These are phyloP conservation scores for Epinotia ramella DNA, from an alignment of 2,888 invertebrate species.

Conservation along the genomic window DNA sequence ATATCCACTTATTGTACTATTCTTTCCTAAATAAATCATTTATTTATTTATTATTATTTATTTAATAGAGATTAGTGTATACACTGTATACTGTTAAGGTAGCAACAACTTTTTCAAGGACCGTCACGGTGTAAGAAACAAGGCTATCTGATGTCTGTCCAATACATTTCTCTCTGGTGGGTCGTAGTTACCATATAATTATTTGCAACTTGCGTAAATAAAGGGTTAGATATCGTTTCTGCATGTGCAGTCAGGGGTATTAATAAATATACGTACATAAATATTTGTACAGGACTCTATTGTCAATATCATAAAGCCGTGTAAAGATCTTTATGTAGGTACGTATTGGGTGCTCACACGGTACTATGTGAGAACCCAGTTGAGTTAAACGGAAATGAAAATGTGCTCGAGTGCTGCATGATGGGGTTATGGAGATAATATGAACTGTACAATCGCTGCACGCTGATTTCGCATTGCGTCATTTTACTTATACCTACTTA, in stretches of 20 bases:
- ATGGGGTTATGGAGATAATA: neutral
- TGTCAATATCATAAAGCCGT: too few relatives aligned
- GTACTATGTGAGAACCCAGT: neutral
- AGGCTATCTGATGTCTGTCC: neutral
- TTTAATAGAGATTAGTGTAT: too few relatives aligned
- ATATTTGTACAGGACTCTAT: too few relatives aligned
- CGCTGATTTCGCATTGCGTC: slow-evolving; percentile 8
- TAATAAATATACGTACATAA: too few relatives aligned
- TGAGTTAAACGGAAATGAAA: neutral
- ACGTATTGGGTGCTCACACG: too few relatives aligned
- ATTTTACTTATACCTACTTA: neutral
- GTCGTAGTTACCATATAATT: neutral
- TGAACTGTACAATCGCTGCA: neutral
- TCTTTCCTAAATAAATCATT: too few relatives aligned
- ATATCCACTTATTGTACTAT: too few relatives aligned
- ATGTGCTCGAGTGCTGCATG: neutral
- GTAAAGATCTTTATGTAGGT: too few relatives aligned
- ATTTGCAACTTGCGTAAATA: neutral
- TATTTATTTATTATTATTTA: too few relatives aligned
- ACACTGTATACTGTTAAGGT: too few relatives aligned
- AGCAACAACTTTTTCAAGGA: too few relatives aligned
- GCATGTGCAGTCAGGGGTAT: neutral
- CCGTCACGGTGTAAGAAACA: neutral
- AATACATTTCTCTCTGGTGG: neutral
- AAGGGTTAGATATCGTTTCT: neutral